Evolutionary conservation across 2,113 vertebrate species (phyloP), one percentile per base, ranked within the genome.

Genomic region (Rhinoptilus africanus): DNA sequence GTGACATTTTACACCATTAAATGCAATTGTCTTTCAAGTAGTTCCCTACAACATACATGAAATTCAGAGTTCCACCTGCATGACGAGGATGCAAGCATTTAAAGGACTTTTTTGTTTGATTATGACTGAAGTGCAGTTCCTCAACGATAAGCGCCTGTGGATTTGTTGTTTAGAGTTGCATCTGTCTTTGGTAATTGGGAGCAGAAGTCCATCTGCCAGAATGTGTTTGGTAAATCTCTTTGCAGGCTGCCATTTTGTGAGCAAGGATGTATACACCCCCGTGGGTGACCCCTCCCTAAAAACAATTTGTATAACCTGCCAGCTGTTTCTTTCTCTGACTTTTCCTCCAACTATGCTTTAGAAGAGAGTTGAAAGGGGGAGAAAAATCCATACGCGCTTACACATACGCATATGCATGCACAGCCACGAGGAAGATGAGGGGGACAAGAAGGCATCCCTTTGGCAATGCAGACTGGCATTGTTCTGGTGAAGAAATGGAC

Each of bases 161-260:
- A 68, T 95, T 81, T 95, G 68, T 57, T 86, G n/a, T 73, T 91
- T 28, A 57, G 43, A 93, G 56, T 27, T 90, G 80, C 92, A 89
- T 90, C 84, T 94, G 85, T 77, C 66, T 66, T 75, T 85, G 71
- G 88, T 84, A 94, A 89, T 26, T 88, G 90, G 86, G 43, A 88
- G 76, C 64, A 73, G 35, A 80, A 77, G 88, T 91, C 93, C 95
- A 92, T 92, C 94, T 97, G 95, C 74, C 83, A 92, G 91, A 88
- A 81, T 10, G 32, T 16, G 37, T 67, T 87, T 87, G 83, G 93
- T 63, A 78, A 79, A 71, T 85, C 57, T 79, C 54, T 91, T 89
- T 85, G 88, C 85, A 93, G 92, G 83, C 53, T 95, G 83, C 76
- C 73, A 87, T 90, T 95, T 82, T 85, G 73, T 62, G 57, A 92